Evolutionary conservation across 2,888 invertebrate genomes (phyloP), one percentile per base, ranked within the genome.

Genomic region (Drosophila formosana): DNA sequence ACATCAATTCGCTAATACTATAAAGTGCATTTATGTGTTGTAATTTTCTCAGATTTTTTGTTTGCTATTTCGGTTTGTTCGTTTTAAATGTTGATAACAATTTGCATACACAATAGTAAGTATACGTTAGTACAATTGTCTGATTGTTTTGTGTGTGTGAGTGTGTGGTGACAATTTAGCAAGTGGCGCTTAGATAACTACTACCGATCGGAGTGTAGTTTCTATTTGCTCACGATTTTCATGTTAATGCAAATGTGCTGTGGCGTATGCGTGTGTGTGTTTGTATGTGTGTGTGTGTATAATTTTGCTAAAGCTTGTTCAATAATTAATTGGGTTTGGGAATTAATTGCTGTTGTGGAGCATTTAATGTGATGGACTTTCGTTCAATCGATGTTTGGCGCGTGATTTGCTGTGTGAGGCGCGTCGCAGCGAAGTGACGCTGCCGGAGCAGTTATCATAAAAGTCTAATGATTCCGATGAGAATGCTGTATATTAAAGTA

Each of bases 401-500:
- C 93, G 92, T 89, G 92, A 90, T 90, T 93, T 93, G 88, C 92
- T 92, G 90, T 91, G 91, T 81, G 92, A 93, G 84, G 92, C 91
- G 80, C 92, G 92, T 57, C 92, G 91, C 77, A 93, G 86, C 72
- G 92, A 92, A 76, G 90, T 92, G 83, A 91, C 91, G 90, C 92
- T 93, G 86, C 92, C 93, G 66, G 91, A 91, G 86, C 92, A 92
- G 79, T 91, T 91, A 78, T 92, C 92, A 86, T 92, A 91, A 82
- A 86, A 89, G 90, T 92, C 92, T 90, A 93, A 91, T 90, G 92
- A 93, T 91, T 93, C 92, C 89, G 92, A 90, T 90, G 92, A 93
- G 89, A 93, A 93, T 82, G 93, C 92, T 93, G 88, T 68, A 79
- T 73, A 56, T 60, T 41, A 63, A 80, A 73, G 64, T 75, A 76